Percentiles rank a stretch among this genome's conserved stretches.
phyloP scores from a whole-genome alignment of 2,888 invertebrate genomes.

The Lasioglossum villosulum region DNA sequence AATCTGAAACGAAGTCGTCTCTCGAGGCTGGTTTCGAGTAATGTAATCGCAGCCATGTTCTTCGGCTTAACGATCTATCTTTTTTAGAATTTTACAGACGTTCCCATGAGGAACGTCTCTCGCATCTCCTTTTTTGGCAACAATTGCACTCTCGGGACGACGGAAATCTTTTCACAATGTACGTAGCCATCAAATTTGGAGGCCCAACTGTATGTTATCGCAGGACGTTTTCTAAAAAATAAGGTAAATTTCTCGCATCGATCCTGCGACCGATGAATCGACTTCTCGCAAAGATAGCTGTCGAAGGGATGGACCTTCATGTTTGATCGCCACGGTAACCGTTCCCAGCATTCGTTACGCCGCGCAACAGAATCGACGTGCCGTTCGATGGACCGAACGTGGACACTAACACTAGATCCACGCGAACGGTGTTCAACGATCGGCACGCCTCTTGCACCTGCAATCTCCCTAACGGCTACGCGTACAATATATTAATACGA shows the following conservation, averaged over 20 bases:
- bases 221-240: not conserved
- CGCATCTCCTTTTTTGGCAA: conserved; percentile 14
- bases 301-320: not conserved
- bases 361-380: conserved; percentile 2
- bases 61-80: conserved; percentile 51
- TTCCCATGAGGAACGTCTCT: conserved; percentile 12
- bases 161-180: not conserved
- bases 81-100: conserved; percentile 8
- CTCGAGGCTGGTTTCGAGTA: conserved; percentile 19
- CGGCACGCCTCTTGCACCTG: conserved; percentile 19
- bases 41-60: conserved; percentile 50
- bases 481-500: conserved; percentile 54
- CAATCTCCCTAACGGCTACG: conserved; percentile 38
- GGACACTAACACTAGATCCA: conserved; percentile 40
- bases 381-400: conserved; percentile 11
- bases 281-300: not conserved
- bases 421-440: conserved; percentile 7
- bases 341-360: not conserved
- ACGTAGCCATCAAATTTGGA: not conserved
- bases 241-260: not conserved
- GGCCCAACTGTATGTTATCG: not conserved
- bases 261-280: not conserved
- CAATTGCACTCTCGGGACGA: conserved; percentile 29
- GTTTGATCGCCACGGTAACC: not conserved
- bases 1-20: conserved; percentile 13